phyloP scores from a whole-genome alignment of 2,113 vertebrate species.

The Larimichthys polyactis region DNA sequence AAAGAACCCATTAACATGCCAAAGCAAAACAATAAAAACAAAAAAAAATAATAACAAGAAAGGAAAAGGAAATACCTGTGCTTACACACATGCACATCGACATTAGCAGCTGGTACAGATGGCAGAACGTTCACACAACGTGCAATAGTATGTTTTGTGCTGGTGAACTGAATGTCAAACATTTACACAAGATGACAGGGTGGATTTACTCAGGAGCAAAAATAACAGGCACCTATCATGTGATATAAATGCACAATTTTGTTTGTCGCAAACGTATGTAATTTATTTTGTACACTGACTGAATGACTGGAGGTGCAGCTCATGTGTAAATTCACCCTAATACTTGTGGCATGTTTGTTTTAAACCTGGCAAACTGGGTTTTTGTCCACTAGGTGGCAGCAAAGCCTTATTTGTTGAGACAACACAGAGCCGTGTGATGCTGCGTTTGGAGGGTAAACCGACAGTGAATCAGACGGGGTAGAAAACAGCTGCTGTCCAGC shows the following conservation, averaged over 20 bases:
- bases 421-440: background rate
- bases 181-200: conserved; percentile 1
- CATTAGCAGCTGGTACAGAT: background rate
- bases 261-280: background rate
- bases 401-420: conserved; percentile 25
- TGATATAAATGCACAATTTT: background rate
- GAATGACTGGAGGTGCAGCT: conserved; percentile 7
- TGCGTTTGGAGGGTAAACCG: background rate
- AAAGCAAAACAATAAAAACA: conserved; percentile 31
- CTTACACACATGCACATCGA: conserved; percentile 7
- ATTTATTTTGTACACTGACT: background rate
- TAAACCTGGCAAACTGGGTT: background rate
- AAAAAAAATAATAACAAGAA: background rate
- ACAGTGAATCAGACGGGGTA: conserved; percentile 11
- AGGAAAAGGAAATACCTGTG: background rate
- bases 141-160: background rate
- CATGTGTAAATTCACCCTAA: conserved; percentile 24
- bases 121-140: background rate
- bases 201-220: conserved; percentile 43
- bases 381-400: conserved; percentile 63
- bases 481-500: conserved; percentile 34
- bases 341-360: conserved; percentile 1
- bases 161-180: background rate
- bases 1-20: conserved; percentile 44
- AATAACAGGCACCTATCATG: background rate